Conservation (phyloP, 1,140 invertebrate species). For the Polypedilum pembai region DNA sequence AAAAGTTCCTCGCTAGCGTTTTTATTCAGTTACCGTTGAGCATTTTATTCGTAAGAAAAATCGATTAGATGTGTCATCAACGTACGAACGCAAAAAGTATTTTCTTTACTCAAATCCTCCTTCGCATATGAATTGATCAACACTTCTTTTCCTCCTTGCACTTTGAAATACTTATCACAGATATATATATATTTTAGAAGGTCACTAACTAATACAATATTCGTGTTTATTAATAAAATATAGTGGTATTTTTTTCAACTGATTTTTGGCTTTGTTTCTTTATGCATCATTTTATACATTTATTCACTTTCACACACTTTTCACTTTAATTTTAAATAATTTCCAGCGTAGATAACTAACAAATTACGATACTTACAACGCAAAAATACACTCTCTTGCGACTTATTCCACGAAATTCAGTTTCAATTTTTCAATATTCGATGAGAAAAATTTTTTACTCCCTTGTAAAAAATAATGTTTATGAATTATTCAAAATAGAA, state of each 20-base stretch:
- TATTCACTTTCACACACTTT: background rate
- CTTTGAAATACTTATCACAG: background rate
- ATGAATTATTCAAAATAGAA: no score
- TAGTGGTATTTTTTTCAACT: background rate
- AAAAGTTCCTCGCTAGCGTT: background rate
- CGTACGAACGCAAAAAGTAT: background rate
- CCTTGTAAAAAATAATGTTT: no score
- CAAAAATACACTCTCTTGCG: background rate
- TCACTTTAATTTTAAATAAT: background rate
- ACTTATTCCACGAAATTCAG: no score
- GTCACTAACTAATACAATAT: slow-evolving; percentile 3
- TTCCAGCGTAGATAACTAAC: background rate
- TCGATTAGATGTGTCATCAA: slow-evolving; percentile 17
- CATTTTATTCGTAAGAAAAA: slow-evolving; percentile 4
- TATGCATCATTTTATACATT: background rate
- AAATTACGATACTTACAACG: background rate
- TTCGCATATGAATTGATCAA: background rate
- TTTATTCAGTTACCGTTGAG: background rate
- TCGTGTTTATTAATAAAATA: background rate
- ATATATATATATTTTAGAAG: background rate
- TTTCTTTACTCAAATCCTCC: background rate
- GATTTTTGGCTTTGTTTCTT: slow-evolving; percentile 11
- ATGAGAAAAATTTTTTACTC: no score
- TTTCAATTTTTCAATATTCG: no score
- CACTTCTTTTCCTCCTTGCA: background rate